Evolutionary conservation across 1,140 invertebrate genomes (phyloP), one percentile per base, ranked within the genome.

Genomic region (Diorhabda elongata): DNA sequence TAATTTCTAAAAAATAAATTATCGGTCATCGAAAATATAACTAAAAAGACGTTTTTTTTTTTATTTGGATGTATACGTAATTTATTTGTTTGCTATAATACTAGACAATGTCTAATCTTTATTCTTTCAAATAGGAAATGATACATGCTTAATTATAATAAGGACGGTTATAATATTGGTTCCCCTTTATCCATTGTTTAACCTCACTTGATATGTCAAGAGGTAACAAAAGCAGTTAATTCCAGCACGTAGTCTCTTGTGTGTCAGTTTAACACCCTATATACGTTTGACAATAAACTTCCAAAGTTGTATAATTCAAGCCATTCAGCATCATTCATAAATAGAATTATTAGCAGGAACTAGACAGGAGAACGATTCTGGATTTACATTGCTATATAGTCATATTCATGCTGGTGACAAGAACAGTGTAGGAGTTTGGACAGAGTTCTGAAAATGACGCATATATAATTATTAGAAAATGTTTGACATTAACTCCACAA

Each of bases 221-320:
- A 52, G 47, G 3, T 52, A 52, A 52, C 47, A 52, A 52, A 52
- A 52, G 47, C 47, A 52, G 47, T 52, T 52, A 52, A 52, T 52
- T 52, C 47, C 47, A 52, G 47, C 47, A 52, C 47, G 47, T 52
- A 6, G 47, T 52, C 47, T 52, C 47, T 52, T 52, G 47, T 52
- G 47, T 52, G 47, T 52, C 47, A 52, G 47, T 52, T 52, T 52
- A 52, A 52, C 47, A 52, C 47, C 47, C 47, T 52, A 52, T 52
- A 52, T 52, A 52, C 47, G n/a, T 52, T 52, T n/a, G 47, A 52
- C 47, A 52, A 52, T 52, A 52, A 52, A 52, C 47, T 52, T 52
- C 47, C 47, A 52, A 52, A 52, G 47, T 52, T 52, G n/a, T 52
- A 52, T 52, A 52, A 52, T 52, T 52, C 47, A n/a, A 52, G n/a